These are phyloP conservation scores for Rhombomys opimus DNA, from an alignment of 2,113 vertebrate genomes.

Conservation along the genomic window DNA sequence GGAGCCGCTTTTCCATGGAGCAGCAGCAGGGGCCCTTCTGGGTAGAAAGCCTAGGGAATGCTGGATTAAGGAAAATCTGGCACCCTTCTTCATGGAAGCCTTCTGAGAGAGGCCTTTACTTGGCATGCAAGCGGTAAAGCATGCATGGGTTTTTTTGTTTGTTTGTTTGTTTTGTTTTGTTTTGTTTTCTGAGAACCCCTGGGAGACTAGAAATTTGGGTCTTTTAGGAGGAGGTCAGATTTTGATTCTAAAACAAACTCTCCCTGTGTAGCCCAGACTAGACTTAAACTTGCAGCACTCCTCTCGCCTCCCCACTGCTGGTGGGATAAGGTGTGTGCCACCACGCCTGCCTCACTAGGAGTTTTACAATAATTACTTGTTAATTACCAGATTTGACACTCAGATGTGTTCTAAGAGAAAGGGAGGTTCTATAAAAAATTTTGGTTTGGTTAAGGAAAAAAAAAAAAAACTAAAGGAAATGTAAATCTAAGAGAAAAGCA, in stretches of 20 bases:
- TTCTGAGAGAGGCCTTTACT: conserved; percentile 18
- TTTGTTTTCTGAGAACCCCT: neutral
- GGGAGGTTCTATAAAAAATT: neutral
- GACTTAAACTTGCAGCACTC: too few relatives aligned
- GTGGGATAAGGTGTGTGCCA: too few relatives aligned
- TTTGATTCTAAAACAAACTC: neutral
- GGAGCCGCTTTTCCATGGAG: neutral
- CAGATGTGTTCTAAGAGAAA: neutral
- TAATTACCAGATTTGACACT: neutral
- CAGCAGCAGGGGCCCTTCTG: neutral
- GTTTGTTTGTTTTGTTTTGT: too few relatives aligned
- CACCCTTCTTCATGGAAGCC: neutral
- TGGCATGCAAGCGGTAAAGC: neutral
- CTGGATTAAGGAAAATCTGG: neutral
- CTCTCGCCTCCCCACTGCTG: neutral
- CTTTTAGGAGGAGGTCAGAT: too few relatives aligned
- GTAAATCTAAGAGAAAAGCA: neutral
- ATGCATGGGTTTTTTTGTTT: neutral
- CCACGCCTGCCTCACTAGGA: neutral
- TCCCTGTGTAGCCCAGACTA: neutral
- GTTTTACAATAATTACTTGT: neutral
- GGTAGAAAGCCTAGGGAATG: neutral
- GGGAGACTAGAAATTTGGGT: neutral
- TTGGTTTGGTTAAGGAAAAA: neutral
- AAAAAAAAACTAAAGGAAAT: neutral